Conservation (phyloP, 2,888 invertebrate genomes). For the Gandaritis pyraliata region DNA sequence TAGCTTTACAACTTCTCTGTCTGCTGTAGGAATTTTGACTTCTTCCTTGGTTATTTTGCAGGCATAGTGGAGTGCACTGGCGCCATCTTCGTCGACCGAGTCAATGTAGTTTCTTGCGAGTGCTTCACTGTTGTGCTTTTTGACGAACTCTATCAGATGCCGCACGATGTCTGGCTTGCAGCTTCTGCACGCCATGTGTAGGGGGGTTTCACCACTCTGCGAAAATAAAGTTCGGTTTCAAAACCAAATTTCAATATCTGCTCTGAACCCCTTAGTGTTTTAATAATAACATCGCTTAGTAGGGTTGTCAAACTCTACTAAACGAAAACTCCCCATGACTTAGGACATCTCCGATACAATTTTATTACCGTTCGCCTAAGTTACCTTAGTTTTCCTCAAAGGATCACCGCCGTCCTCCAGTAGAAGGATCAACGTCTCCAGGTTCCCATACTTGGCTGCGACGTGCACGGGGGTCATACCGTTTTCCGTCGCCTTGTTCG, state of each 20-base stretch:
- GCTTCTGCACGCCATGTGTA: constrained; percentile 96
- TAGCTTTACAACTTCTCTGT: constrained; percentile 94
- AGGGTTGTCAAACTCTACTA: too few species aligned
- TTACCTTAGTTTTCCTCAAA: constrained; percentile 93
- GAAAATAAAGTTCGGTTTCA: constrained; percentile 29
- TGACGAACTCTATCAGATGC: constrained; percentile 93
- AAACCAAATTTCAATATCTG: background rate
- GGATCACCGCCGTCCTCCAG: constrained; percentile 98
- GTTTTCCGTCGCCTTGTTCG: constrained; percentile 97
- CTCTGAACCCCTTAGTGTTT: background rate
- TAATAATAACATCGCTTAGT: too few species aligned
- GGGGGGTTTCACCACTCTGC: constrained; percentile 96
- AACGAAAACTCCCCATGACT: too few species aligned
- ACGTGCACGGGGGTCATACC: constrained; percentile 99
- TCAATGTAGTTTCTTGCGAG: constrained; percentile 94
- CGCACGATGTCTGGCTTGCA: constrained; percentile 94
- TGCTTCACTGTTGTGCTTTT: constrained; percentile 89
- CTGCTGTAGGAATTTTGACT: constrained; percentile 88
- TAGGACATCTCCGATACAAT: background rate
- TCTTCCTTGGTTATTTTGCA: constrained; percentile 94
- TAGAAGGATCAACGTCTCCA: constrained; percentile 92
- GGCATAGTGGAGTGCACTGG: constrained; percentile 97
- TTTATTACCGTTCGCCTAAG: too few species aligned
- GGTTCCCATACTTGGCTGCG: constrained; percentile 96
- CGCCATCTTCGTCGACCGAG: constrained; percentile 95